Conservation (phyloP, 2,797 vertebrate species). For the Characodon lateralis region DNA sequence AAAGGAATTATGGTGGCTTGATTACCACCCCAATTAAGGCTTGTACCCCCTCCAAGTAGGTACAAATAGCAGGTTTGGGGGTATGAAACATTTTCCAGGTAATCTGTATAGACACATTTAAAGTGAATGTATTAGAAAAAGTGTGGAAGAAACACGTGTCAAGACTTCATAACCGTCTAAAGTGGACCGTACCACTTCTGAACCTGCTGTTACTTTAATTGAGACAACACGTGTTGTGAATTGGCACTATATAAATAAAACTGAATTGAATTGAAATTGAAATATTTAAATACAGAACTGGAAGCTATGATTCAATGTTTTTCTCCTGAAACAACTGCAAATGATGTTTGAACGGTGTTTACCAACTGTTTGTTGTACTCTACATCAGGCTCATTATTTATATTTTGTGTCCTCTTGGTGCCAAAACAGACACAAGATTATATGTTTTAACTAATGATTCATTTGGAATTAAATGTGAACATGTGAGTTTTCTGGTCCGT, state of each 20-base stretch:
- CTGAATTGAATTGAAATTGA: too few relatives aligned
- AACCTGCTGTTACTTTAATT: neutral
- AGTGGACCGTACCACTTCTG: neutral
- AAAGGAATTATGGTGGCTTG: neutral
- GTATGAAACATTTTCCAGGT: neutral
- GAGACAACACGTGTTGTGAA: too few relatives aligned
- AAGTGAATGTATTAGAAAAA: neutral
- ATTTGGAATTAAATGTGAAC: neutral
- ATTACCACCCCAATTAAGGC: neutral
- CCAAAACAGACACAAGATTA: neutral
- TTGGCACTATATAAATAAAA: too few relatives aligned
- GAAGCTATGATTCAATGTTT: too few relatives aligned
- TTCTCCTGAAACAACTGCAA: too few relatives aligned
- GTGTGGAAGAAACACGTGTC: neutral
- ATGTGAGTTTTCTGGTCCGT: neutral
- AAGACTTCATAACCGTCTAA: neutral
- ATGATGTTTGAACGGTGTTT: too few relatives aligned
- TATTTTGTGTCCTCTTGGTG: neutral
- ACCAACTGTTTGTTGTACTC: neutral
- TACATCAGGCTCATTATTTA: neutral
- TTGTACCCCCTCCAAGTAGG: neutral
- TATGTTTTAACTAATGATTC: neutral
- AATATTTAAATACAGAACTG: too few relatives aligned
- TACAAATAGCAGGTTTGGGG: neutral
- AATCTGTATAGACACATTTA: neutral